Conservation (phyloP, 2,113 vertebrate species). For the Microtus pennsylvanicus region DNA sequence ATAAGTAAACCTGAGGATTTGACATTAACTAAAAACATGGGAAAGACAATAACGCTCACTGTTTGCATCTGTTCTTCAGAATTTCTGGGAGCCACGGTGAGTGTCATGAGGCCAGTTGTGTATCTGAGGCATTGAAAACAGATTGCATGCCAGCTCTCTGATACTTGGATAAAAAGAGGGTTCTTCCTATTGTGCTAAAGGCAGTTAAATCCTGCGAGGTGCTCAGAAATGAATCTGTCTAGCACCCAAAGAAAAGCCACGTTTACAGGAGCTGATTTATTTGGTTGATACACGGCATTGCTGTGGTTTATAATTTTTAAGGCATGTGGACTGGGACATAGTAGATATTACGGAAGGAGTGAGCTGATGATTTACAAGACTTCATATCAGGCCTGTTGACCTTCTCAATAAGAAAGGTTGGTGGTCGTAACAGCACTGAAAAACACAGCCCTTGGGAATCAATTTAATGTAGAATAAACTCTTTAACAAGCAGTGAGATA, state of each 20-base stretch:
- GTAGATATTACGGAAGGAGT: constrained; percentile 86
- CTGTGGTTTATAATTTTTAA: constrained; percentile 88
- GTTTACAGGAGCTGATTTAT: constrained; percentile 87
- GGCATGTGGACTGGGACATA: constrained; percentile 83
- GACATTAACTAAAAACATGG: constrained; percentile 15
- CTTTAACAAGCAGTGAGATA: constrained; percentile 85
- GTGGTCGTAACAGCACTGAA: constrained; percentile 82
- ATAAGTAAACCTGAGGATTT: constrained; percentile 63
- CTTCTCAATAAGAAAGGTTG: constrained; percentile 89
- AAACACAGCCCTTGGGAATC: constrained; percentile 87
- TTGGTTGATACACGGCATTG: constrained; percentile 86
- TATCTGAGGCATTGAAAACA: constrained; percentile 79
- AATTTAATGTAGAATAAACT: constrained; percentile 89
- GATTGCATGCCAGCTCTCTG: constrained; percentile 65
- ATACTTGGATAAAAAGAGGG: constrained; percentile 74
- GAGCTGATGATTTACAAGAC: constrained; percentile 87
- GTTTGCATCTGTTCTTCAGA: constrained; percentile 67
- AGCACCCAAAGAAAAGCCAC: constrained; percentile 82
- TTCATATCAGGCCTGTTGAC: constrained; percentile 88
- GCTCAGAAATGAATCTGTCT: constrained; percentile 80
- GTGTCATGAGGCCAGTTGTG: constrained; percentile 50
- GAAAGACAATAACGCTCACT: constrained; percentile 50
- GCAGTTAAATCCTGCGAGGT: constrained; percentile 83
- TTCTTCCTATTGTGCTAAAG: constrained; percentile 78
- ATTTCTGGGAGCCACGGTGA: constrained; percentile 71